phyloP scores from a whole-genome alignment of 2,797 vertebrate species.

The Tachyglossus aculeatus region DNA sequence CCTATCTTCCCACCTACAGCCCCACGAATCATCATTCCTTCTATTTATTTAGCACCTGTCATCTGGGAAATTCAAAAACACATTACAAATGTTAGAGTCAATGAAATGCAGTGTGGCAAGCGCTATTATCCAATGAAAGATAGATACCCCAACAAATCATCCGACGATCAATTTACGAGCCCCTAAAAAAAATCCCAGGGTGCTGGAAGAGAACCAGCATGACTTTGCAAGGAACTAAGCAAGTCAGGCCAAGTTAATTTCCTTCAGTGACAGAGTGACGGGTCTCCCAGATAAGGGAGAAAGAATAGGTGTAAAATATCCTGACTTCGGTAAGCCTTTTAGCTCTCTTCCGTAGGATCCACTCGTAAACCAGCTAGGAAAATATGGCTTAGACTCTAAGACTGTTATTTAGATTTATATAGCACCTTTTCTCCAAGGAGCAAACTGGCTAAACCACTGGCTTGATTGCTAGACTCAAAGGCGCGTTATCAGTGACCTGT shows the following conservation, averaged over 20 bases:
- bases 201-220: constrained; percentile 32
- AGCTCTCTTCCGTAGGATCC: constrained; percentile 65
- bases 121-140: constrained; percentile 42
- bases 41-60: constrained; percentile 29
- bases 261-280: constrained; percentile 62
- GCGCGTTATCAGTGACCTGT: too few relatives aligned
- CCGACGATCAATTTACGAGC: constrained; percentile 60
- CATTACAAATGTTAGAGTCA: constrained; percentile 57
- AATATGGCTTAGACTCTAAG: constrained; percentile 47
- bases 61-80: constrained; percentile 40
- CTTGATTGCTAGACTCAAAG: too few relatives aligned
- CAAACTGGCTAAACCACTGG: too few relatives aligned
- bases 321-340: constrained; percentile 66
- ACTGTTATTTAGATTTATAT: constrained; percentile 64
- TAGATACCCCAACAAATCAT: constrained; percentile 47
- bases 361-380: constrained; percentile 63
- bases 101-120: constrained; percentile 44
- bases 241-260: constrained; percentile 56
- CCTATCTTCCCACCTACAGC: constrained; percentile 21
- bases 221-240: constrained; percentile 60
- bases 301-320: constrained; percentile 57
- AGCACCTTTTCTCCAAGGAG: constrained; percentile 40
- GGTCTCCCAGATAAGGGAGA: constrained; percentile 65
- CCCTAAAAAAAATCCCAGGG: constrained; percentile 42
- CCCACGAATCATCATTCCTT: constrained; percentile 42